Evolutionary conservation across 1,140 invertebrate genomes (phyloP).

Genomic region (Aporrectodea caliginosa): DNA sequence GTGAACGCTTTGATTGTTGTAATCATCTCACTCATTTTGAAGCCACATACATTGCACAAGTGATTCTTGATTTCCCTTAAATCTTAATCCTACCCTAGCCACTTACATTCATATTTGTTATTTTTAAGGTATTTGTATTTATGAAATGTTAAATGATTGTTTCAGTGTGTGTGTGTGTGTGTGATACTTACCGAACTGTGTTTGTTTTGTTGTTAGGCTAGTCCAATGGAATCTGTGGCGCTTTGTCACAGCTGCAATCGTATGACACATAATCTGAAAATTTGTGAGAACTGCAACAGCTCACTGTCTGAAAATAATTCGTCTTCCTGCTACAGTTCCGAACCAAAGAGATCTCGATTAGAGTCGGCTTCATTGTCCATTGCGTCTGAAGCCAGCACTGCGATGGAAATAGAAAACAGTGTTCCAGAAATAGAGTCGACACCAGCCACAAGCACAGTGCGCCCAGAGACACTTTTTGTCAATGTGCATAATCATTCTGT

Average conservation of each 20-base stretch:
- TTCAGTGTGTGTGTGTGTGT: too few relatives aligned
- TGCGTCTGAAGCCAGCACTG: neutral
- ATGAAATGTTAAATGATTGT: too few relatives aligned
- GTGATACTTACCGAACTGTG: too few relatives aligned
- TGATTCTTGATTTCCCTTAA: too few relatives aligned
- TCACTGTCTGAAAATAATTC: constrained; percentile 24
- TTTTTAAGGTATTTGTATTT: too few relatives aligned
- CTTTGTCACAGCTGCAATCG: constrained; percentile 24
- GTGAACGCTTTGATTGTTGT: too few relatives aligned
- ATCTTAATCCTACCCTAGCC: too few relatives aligned
- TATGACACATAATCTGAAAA: constrained; percentile 11
- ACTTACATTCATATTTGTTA: too few relatives aligned
- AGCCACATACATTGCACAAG: too few relatives aligned
- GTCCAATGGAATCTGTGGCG: constrained; percentile 6
- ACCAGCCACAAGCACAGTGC: neutral
- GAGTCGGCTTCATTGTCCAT: neutral
- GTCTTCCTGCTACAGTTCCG: constrained; percentile 10
- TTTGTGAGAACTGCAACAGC: constrained; percentile 22
- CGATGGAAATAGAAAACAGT: neutral
- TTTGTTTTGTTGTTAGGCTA: too few relatives aligned
- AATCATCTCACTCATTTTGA: too few relatives aligned
- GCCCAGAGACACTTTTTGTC: constrained; percentile 19
- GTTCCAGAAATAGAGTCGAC: neutral
- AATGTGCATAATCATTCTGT: constrained; percentile 22
- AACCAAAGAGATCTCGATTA: constrained; percentile 18